A percentile compares a stretch with the other conserved stretches of the same genome.
Evolutionary conservation across 1,140 invertebrate species (phyloP).

Genomic region (Thalassaphorura encarpata): DNA sequence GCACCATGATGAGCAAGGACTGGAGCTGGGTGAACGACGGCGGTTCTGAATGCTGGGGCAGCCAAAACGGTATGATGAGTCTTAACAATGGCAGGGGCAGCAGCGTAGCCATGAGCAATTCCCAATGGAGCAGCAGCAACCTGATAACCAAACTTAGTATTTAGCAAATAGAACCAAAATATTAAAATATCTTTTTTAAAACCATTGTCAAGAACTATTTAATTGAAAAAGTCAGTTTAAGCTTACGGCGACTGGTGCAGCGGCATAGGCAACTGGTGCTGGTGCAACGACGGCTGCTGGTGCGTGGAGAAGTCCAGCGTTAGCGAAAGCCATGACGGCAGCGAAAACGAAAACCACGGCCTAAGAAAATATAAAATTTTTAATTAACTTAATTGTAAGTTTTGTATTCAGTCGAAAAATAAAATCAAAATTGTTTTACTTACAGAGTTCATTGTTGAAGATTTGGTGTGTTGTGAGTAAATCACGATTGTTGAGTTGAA

Average conservation of each 20-base stretch:
- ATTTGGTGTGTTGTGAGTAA: constrained; percentile 3
- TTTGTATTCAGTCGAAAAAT: too few species aligned
- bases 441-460: constrained; percentile 27
- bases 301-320: constrained; percentile 11
- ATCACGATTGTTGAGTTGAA: background rate
- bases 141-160: too few species aligned
- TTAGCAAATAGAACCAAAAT: too few species aligned
- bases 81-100: constrained; percentile 1
- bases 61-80: background rate
- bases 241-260: background rate
- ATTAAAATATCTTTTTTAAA: background rate
- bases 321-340: constrained; percentile 12
- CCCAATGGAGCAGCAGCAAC: too few species aligned
- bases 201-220: background rate
- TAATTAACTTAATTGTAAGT: background rate
- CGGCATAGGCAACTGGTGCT: constrained; percentile 1
- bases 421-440: too few species aligned
- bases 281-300: background rate
- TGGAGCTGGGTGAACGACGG: too few species aligned
- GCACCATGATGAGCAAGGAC: too few species aligned
- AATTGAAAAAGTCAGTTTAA: background rate
- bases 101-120: too few species aligned
- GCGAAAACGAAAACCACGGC: constrained; percentile 13
- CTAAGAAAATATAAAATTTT: constrained; percentile 7
- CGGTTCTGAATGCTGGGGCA: too few species aligned